Evolutionary conservation across 2,888 invertebrate species (phyloP).

Genomic region (Melipona bicolor): DNA sequence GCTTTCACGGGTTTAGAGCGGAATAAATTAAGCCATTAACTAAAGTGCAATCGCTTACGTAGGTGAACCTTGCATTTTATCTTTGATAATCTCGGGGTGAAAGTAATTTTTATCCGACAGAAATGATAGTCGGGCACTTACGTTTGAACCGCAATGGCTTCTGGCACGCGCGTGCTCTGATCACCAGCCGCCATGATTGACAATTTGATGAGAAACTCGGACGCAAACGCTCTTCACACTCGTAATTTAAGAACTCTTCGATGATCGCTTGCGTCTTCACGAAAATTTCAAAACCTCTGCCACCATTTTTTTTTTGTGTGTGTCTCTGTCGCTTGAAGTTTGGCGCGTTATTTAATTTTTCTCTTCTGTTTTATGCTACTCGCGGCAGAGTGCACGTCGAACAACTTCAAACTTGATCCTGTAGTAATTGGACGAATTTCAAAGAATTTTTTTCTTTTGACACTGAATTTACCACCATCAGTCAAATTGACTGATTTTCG

Average conservation of each 20-base stretch:
- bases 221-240: neutral
- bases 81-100: neutral
- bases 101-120: neutral
- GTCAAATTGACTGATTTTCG: no score
- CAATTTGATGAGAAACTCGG: neutral
- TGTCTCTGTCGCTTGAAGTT: constrained; percentile 2
- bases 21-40: neutral
- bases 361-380: constrained; percentile 32
- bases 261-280: neutral
- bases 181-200: constrained; percentile 22
- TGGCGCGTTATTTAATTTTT: neutral
- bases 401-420: no score
- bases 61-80: neutral
- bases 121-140: neutral
- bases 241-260: constrained; percentile 20
- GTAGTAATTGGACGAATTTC: no score
- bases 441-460: no score
- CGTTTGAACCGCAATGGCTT: neutral
- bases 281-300: constrained; percentile 20
- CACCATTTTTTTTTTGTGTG: neutral
- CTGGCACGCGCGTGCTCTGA: neutral
- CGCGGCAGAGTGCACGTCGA: neutral
- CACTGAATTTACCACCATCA: no score
- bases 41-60: neutral
- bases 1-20: neutral